Percentiles rank a stretch among this genome's conserved stretches.
Conservation (phyloP, 64 coral and sea anemone species). For the Acropora tenuis region DNA sequence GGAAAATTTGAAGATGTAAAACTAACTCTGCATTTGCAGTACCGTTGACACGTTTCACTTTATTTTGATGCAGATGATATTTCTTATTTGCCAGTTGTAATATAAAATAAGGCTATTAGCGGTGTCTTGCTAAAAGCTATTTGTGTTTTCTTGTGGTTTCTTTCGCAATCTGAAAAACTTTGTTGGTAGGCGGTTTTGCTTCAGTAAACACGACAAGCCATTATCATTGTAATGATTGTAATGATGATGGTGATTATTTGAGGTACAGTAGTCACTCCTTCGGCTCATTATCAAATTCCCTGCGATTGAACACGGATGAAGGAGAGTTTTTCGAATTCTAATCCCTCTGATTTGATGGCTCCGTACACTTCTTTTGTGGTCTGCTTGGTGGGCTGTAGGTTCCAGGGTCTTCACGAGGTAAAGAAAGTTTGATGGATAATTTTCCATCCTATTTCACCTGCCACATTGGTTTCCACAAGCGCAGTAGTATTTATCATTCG, state of each 20-base stretch:
- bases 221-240: neutral
- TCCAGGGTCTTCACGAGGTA: slow-evolving; percentile 5
- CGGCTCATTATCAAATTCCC: neutral
- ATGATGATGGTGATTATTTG: neutral
- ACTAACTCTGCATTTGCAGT: neutral
- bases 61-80: neutral
- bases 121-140: neutral
- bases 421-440: neutral
- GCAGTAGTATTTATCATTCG: no score
- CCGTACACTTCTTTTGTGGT: slow-evolving; percentile 31
- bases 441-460: no score
- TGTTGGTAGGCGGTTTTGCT: neutral
- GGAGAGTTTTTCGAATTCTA: neutral
- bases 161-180: neutral
- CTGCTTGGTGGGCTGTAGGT: slow-evolving; percentile 60
- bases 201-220: neutral
- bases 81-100: neutral
- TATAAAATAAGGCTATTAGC: neutral
- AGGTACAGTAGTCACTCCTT: neutral
- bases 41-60: neutral
- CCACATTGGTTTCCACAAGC: no score
- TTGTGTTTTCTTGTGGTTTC: neutral
- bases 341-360: neutral
- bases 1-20: neutral
- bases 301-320: neutral